Percentiles rank a stretch among this genome's conserved stretches.
Evolutionary conservation across 2,888 invertebrate genomes (phyloP).

Genomic region (Dicranocentrus wangi): DNA sequence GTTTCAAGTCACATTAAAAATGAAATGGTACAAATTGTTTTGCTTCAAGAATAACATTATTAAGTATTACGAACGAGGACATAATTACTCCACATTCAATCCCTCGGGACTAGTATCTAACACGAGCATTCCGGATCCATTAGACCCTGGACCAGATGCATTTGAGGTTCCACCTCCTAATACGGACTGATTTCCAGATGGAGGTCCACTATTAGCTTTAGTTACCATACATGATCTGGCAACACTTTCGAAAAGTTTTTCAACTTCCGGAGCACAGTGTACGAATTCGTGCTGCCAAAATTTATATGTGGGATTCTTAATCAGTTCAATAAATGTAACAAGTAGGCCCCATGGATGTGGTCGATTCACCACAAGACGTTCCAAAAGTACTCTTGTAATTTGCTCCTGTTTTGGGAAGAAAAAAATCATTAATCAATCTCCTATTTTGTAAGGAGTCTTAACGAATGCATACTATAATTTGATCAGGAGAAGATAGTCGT

Average conservation of each 20-base stretch:
- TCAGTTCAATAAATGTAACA: constrained; percentile 98
- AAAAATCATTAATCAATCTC: constrained; percentile 2
- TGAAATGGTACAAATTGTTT: constrained; percentile 63
- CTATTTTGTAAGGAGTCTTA: no score
- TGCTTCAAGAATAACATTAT: constrained; percentile 54
- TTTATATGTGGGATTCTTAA: constrained; percentile 98
- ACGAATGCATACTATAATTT: neutral
- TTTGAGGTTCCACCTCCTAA: constrained; percentile 56
- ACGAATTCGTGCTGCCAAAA: constrained; percentile 99
- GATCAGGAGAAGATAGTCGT: constrained; percentile 58
- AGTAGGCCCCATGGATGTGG: constrained; percentile 99
- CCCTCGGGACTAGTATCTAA: constrained; percentile 67
- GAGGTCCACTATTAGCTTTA: constrained; percentile 65
- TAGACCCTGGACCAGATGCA: constrained; percentile 61
- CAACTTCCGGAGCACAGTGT: constrained; percentile 99
- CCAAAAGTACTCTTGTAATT: constrained; percentile 86
- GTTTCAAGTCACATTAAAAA: constrained; percentile 66
- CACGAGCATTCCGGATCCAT: constrained; percentile 64
- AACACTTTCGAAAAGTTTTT: constrained; percentile 98
- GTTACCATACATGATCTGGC: constrained; percentile 93
- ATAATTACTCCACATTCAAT: constrained; percentile 62
- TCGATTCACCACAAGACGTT: constrained; percentile 96
- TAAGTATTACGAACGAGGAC: constrained; percentile 24
- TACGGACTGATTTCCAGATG: constrained; percentile 55
- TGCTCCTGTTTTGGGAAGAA: constrained; percentile 66